phyloP scores from a whole-genome alignment of 2,888 invertebrate genomes.

The Drosophila atripex region DNA sequence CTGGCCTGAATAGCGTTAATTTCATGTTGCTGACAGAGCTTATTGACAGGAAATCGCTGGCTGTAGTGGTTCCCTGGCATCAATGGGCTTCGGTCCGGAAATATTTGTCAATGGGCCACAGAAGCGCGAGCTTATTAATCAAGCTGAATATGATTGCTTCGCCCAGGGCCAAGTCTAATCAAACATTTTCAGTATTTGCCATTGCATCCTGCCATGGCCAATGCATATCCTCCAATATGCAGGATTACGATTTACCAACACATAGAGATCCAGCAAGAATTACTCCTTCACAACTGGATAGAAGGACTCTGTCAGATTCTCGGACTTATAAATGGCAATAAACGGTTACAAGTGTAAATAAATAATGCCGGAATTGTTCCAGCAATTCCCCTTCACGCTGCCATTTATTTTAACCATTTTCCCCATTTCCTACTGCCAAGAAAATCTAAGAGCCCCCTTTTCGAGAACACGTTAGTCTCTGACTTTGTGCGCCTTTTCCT shows the following conservation, averaged over 20 bases:
- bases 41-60: slow-evolving; percentile 57
- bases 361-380: slow-evolving; percentile 14
- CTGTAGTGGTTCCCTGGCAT: slow-evolving; percentile 8
- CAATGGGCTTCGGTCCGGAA: slow-evolving; percentile 9
- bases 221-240: not conserved
- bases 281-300: too few relatives aligned
- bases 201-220: not conserved
- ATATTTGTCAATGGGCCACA: slow-evolving; percentile 61
- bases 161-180: slow-evolving; percentile 48
- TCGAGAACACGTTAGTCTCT: slow-evolving; percentile 6
- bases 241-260: not conserved
- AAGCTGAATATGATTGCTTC: slow-evolving; percentile 53
- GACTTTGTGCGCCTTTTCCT: slow-evolving; percentile 19
- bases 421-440: not conserved
- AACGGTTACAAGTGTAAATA: slow-evolving; percentile 22
- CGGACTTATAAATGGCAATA: not conserved
- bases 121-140: slow-evolving; percentile 70
- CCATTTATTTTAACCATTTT: slow-evolving; percentile 5
- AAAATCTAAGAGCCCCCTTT: not conserved
- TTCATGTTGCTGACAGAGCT: slow-evolving; percentile 65
- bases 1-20: slow-evolving; percentile 63
- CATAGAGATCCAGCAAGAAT: too few relatives aligned
- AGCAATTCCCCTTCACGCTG: slow-evolving; percentile 10
- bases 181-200: slow-evolving; percentile 60
- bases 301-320: not conserved